A percentile compares a stretch with the other conserved stretches of the same genome.
These are phyloP conservation scores for Tortricodes alternella DNA, from an alignment of 2,888 invertebrate species.

Conservation along the genomic window DNA sequence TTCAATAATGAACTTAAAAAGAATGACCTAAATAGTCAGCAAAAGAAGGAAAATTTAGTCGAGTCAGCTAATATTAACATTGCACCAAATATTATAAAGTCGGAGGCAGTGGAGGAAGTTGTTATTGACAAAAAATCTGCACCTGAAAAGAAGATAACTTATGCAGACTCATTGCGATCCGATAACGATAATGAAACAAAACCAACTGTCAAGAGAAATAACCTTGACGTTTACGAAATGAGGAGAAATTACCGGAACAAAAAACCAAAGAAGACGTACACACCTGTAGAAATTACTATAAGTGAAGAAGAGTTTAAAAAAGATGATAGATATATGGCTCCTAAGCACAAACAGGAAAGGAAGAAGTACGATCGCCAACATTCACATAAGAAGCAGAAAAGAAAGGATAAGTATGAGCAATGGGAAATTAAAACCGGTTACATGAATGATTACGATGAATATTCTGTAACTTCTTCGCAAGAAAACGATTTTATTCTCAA, in stretches of 20 bases:
- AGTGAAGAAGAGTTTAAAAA: conserved; percentile 68
- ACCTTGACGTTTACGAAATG: conserved; percentile 71
- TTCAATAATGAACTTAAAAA: conserved; percentile 41
- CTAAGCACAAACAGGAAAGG: conserved; percentile 57
- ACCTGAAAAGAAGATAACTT: conserved; percentile 53
- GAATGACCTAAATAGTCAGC: conserved; percentile 44
- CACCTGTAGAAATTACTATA: conserved; percentile 40
- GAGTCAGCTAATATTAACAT: conserved; percentile 33
- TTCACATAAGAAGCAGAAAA: conserved; percentile 67
- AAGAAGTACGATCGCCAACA: conserved; percentile 67
- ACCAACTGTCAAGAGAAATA: conserved; percentile 33
- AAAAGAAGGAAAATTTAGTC: conserved; percentile 38
- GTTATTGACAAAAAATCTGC: conserved; percentile 28
- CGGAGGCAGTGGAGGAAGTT: conserved; percentile 29
- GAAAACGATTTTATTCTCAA: conserved; percentile 49
- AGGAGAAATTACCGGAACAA: conserved; percentile 64
- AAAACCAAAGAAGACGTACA: conserved; percentile 42
- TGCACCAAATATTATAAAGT: conserved; percentile 1
- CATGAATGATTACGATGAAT: conserved; percentile 67
- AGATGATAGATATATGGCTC: conserved; percentile 65
- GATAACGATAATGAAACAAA: conserved; percentile 35
- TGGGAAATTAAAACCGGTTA: conserved; percentile 75
- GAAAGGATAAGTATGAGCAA: conserved; percentile 70
- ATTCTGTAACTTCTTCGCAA: conserved; percentile 52
- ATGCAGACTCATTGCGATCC: conserved; percentile 67